Base-by-base conservation (phyloP, 2,888 invertebrate genomes). In the Drosophila planitibia region DNA sequence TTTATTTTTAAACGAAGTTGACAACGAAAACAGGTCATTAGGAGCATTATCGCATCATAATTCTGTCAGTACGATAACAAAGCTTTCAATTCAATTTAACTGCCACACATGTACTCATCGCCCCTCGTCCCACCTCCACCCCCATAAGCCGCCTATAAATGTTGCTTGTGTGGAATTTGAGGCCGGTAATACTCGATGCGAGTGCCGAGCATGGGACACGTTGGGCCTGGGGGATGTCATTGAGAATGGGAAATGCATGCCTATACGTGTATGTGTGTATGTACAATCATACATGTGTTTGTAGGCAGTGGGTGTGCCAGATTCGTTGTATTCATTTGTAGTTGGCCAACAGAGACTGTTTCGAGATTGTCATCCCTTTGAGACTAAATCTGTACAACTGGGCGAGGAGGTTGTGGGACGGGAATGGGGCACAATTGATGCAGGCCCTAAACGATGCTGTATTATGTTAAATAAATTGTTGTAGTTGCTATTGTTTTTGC, bases 1-100 rank as follows among this genome's bases (percentile, higher is more conserved):
- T 85, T 85, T 90, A 90, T 91, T 90, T 90, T 88, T 90, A 87
- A 86, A 76, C 77, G 81, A 80, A 84, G 77, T 81, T 83, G 82
- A 87, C 83, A 87, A 78, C 78, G 79, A 90, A 90, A 91, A 84
- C 85, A 87, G 91, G 91, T 89, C 91, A 90, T 90, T 87, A 85
- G 79, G 79, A 89, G 76, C 87, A 90, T 87, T 91, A 90, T 83
- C 83, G 82, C 85, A 81, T 90, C 90, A 87, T 90, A 90, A 84
- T 85, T 91, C 90, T 83, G 85, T 90, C 89, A 90, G 76, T 82
- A 82, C 75, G 87, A 84, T 82, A 82, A 86, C 84, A 84, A 83
- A 84, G 86, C 86, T 86, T 71, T 86, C 83, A 86, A 83, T 85
- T 83, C 83, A 83, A 86, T 83, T 83, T 86, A 86, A 86, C 84